Conservation (phyloP, 2,797 vertebrate species). For the Pitangus sulphuratus region DNA sequence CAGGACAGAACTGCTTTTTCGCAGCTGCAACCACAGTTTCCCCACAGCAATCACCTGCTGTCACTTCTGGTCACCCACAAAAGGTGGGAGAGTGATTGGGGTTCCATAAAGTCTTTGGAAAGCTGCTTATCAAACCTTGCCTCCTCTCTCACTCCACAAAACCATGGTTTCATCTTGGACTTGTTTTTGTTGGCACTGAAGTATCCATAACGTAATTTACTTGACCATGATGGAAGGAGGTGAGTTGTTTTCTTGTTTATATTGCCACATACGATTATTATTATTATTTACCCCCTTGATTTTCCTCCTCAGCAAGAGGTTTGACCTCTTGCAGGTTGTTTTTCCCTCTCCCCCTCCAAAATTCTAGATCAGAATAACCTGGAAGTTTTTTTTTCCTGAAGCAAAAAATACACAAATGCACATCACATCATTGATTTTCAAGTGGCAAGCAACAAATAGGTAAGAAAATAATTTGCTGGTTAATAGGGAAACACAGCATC, state of each 20-base stretch:
- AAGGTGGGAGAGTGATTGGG: not conserved
- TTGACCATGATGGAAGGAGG: not conserved
- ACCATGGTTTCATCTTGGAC: not conserved
- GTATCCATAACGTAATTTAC: not conserved
- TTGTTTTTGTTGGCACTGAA: not conserved
- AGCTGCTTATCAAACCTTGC: rapidly evolving
- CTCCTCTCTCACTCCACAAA: not conserved
- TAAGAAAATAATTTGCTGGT: not conserved
- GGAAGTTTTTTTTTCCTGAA: not conserved
- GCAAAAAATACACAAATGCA: not conserved
- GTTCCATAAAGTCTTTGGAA: not conserved
- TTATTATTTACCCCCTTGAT: not conserved
- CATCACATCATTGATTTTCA: not conserved
- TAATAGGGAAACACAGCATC: not conserved
- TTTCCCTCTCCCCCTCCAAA: not conserved
- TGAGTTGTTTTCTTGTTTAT: not conserved
- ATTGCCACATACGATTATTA: not conserved
- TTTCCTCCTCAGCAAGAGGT: not conserved
- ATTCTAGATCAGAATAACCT: not conserved
- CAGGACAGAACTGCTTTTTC: not conserved
- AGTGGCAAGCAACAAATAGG: not conserved
- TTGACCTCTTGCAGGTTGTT: not conserved
- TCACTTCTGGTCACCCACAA: not conserved
- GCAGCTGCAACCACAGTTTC: not conserved
- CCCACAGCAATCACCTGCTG: not conserved